A percentile compares a stretch with the other conserved stretches of the same genome.
Evolutionary conservation across 1,140 invertebrate genomes (phyloP).

Genomic region (Drosophila mojavensis): DNA sequence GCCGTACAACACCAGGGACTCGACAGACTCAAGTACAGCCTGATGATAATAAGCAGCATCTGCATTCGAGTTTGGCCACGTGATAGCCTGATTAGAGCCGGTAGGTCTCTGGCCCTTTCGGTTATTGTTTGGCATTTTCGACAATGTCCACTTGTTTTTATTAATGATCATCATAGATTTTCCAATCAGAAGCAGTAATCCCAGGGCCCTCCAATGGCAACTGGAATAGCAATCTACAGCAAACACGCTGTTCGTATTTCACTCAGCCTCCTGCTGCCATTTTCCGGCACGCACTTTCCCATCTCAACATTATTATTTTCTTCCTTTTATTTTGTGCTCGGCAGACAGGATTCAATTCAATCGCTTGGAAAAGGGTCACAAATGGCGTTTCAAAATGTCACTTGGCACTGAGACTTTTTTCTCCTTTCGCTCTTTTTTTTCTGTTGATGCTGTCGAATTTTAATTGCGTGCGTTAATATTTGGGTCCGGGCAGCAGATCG

Average conservation of each 20-base stretch:
- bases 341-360: conserved; percentile 62
- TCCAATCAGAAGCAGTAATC: conserved; percentile 69
- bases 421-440: conserved; percentile 54
- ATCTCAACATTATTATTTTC: neutral
- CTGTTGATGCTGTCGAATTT: conserved; percentile 61
- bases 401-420: conserved; percentile 34
- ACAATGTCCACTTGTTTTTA: conserved; percentile 65
- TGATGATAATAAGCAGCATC: conserved; percentile 36
- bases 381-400: conserved; percentile 31
- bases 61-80: conserved; percentile 46
- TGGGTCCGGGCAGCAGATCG: conserved; percentile 28
- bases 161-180: conserved; percentile 79
- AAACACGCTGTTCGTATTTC: neutral
- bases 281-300: conserved; percentile 15
- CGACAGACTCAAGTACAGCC: conserved; percentile 10
- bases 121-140: conserved; percentile 65
- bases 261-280: conserved; percentile 14
- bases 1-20: conserved; percentile 1
- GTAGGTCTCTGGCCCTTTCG: conserved; percentile 20
- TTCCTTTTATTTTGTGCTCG: conserved; percentile 3
- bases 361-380: conserved; percentile 75
- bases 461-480: conserved; percentile 79
- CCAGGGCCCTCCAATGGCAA: conserved; percentile 29
- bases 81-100: conserved; percentile 62
- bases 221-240: neutral